Base-by-base conservation (phyloP, 2,888 invertebrate species). In the Orthosia cruda region DNA sequence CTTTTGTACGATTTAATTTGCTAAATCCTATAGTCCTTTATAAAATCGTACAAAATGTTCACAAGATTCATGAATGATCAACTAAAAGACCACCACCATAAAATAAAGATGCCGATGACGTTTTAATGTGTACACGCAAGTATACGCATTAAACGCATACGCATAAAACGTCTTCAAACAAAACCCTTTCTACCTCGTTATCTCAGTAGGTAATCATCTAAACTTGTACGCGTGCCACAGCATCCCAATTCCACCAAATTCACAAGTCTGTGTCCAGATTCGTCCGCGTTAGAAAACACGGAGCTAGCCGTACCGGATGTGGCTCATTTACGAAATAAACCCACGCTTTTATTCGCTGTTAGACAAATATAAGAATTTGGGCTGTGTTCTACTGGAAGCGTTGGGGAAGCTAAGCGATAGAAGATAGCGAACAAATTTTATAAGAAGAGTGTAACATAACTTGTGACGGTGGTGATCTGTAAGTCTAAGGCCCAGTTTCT, bases 261-360 rank as follows among this genome's bases (percentile, higher is more conserved):
- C 72, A 76, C 79, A 83, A 49, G 40, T 66, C 70, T 62, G 3
- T 49, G 59, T 18, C 62, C 69, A 83, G 81, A 88, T 88, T 83
- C 71, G 73, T 80, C 83, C 73, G 57, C 78, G 58, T 83, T 71
- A 69, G 77, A 81, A 77, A 81, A 78, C 80, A 84, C 12, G 55
- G 71, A 72, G 62, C 77, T 79, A 77, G 62, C 40, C 47, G 40
- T 59, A 64, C 90, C 92, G 92, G 92, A 92, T 90, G 89, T 81
- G 80, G 83, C 90, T 89, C 84, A 87, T 92, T 91, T 89, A 90
- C 90, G 83, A 83, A 88, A 89, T 86, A 84, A 74, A 82, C 91
- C 91, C 83, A 90, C 90, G 88, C 89, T 75, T 81, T 81, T 87
- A 90, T 91, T 90, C 87, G 87, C 87, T 88, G 86, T 84, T 89